Evolutionary conservation across 2,797 vertebrate species (phyloP).

Genomic region (Anableps anableps): DNA sequence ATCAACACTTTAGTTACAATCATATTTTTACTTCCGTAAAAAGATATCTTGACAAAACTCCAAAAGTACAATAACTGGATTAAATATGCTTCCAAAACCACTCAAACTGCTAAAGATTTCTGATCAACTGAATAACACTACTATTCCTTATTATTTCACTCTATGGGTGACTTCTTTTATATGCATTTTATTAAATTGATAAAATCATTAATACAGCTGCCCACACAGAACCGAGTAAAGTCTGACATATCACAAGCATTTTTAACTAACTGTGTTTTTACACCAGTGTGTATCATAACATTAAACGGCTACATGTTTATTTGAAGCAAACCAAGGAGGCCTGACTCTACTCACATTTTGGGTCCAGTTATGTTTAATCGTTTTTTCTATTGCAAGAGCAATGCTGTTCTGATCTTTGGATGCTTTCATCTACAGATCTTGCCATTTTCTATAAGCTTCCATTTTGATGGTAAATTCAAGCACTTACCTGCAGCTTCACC

Average conservation of each 20-base stretch:
- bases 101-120: background rate
- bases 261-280: background rate
- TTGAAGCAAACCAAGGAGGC: background rate
- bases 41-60: background rate
- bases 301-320: background rate
- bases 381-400: background rate
- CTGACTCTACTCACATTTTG: background rate
- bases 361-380: background rate
- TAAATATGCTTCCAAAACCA: background rate
- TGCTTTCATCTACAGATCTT: background rate
- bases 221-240: background rate
- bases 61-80: background rate
- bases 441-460: background rate
- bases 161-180: background rate
- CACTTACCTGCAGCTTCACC: conserved; percentile 93
- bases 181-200: background rate
- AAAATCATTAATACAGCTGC: background rate
- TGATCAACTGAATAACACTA: background rate
- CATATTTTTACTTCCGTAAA: background rate
- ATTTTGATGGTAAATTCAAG: conserved; percentile 10
- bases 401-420: background rate
- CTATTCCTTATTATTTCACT: background rate
- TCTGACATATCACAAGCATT: background rate
- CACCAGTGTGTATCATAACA: no score
- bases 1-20: background rate